Conservation (phyloP, 1,140 invertebrate species). For the Pseudomyrmex dendroicus region DNA sequence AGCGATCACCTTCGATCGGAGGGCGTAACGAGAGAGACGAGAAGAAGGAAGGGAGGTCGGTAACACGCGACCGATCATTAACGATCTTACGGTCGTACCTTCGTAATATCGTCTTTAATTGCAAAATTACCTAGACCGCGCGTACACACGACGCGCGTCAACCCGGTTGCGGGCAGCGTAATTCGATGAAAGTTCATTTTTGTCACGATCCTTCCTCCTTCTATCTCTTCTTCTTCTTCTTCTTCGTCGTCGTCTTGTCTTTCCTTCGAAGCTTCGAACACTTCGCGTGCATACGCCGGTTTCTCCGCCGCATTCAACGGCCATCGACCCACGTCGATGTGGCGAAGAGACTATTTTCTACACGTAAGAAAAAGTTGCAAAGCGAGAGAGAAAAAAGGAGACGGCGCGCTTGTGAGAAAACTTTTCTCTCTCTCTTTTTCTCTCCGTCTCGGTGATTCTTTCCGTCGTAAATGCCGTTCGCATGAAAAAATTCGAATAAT, state of each 20-base stretch:
- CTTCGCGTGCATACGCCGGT: slow-evolving; percentile 49
- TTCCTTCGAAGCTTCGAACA: slow-evolving; percentile 29
- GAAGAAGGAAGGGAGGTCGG: slow-evolving; percentile 3
- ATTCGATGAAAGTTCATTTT: slow-evolving; percentile 76
- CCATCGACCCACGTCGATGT: slow-evolving; percentile 46
- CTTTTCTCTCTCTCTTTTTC: neutral
- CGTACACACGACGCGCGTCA: slow-evolving; percentile 48
- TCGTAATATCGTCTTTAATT: slow-evolving; percentile 72
- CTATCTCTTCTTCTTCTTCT: slow-evolving; percentile 3
- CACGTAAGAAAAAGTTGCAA: slow-evolving; percentile 55
- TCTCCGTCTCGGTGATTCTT: neutral
- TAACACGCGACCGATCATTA: slow-evolving; percentile 48
- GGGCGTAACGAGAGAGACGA: neutral
- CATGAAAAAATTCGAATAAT: slow-evolving; percentile 36
- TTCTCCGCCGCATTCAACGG: slow-evolving; percentile 53
- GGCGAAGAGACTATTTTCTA: slow-evolving; percentile 47
- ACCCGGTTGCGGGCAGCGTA: slow-evolving; percentile 70
- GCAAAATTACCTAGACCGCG: slow-evolving; percentile 70
- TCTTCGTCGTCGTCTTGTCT: neutral
- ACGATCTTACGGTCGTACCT: slow-evolving; percentile 48
- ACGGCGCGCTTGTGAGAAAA: slow-evolving; percentile 19
- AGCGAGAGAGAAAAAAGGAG: neutral
- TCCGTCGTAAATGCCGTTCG: neutral
- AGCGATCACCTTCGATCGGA: slow-evolving; percentile 51
- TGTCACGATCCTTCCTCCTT: slow-evolving; percentile 53